Base-by-base conservation (phyloP, 2,113 vertebrate genomes). In the Erythrolamprus reginae region DNA sequence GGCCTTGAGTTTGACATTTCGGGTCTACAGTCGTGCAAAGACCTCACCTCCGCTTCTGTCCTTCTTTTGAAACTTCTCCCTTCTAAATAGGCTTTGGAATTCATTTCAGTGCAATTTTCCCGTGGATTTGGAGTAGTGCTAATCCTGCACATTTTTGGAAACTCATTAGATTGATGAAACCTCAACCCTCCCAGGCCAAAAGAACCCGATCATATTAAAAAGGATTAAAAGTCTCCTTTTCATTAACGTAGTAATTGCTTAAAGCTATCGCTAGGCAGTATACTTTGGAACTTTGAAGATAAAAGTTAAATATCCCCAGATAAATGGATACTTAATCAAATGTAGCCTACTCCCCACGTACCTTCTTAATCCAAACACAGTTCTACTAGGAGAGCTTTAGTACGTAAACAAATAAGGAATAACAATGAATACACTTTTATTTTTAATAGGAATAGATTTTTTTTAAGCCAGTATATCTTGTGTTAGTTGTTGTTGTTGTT, bases 11-110 rank as follows among this genome's bases (percentile, higher is more conserved):
- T 56, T 26, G 55, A 9, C 23, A 10, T 8, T 2, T 23, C 56
- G 26, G 24, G 3, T 65, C 89, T 21, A 9, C 47, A 55, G 88
- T 92, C 45, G 82, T 83, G 47, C 90, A 92, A 92, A 94, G 87
- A 82, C 90, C 88, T 90, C 26, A 55, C 83, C 87, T 70, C 5
- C 45, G 84, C 93, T 90, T 83, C 42, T 38, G n/a, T 58, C 52
- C 23, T 56, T 91, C 51, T 38, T 50, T 48, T 2, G 12, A 85
- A 45, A 45, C 82, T 83, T 94, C 89, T 93, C 91, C 94, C 82
- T 90, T 93, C 92, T 91, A 94, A 90, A 89, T 21, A 93, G 33
- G 2, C 90, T 84, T 91, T 92, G 93, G 91, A 70, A 91, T 94
- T 45, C 0, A 2, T 23, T 90, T 88, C 88, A 88, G 33, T 82